Base-by-base conservation (phyloP, 2,888 invertebrate genomes). In the Stictocephala bisonia region DNA sequence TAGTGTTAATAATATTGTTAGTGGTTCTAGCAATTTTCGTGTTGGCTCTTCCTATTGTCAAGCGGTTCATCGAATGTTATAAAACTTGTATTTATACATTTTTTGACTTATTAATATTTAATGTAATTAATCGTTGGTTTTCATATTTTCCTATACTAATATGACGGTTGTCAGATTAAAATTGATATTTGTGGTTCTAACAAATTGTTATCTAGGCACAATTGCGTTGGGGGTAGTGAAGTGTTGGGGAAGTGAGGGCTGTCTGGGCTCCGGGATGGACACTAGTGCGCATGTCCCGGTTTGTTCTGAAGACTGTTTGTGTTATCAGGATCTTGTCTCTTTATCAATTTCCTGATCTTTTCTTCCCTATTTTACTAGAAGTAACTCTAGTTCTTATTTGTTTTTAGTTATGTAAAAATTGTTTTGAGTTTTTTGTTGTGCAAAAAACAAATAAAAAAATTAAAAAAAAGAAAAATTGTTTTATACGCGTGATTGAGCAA, bases 401-500 rank as follows among this genome's bases (percentile, higher is more conserved):
- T 71, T 64, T 70, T 71, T 64, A 64, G 64, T 72, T 64, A 64
- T 64, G 51, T 51, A 71, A 71, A 64, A 50, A 50, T 68, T 50
- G 35, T 64, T 64, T 72, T 64, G 50, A 64, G 50, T 68, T 53
- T 48, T 72, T 72, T 72, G 66, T 72, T 72, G 71, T 72, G 60
- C 24, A 22, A 72, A 51, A 72, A 72, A 66, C 29, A 41, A 56
- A 26, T 56, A 70, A 67, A 70, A 70, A 44, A 24, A 58, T 31
- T 64, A 72, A 67, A 71, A 29, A 41, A 18, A 13, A 53, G 15
- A 11, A 64, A 72, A 68, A 68, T 51, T 69, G 58, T 72, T 75
- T 75, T 69, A 68, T 72, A 75, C 70, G 72, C 50, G 67, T 75
- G 72, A 75, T 50, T 72, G 75, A 51, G 56, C 26, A 48, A 69